Conservation (phyloP, 1,140 invertebrate species). For the Platyscapa corneri region DNA sequence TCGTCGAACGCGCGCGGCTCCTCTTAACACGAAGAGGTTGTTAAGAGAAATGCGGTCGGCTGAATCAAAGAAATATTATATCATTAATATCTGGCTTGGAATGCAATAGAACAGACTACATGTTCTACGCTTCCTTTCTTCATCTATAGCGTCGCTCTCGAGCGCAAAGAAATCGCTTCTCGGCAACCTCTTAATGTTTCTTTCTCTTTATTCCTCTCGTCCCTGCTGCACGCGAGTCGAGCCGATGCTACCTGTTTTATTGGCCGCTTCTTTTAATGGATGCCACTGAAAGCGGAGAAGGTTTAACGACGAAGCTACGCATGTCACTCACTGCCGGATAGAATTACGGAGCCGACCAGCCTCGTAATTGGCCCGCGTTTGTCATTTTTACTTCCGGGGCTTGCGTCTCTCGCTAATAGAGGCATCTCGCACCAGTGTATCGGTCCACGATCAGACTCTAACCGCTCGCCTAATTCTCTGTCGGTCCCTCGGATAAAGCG, state of each 20-base stretch:
- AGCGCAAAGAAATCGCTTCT: constrained; percentile 38
- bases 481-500: too few relatives aligned
- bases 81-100: constrained; percentile 66
- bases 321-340: neutral
- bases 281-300: neutral
- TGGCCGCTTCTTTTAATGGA: constrained; percentile 25
- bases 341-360: neutral
- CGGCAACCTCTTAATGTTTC: constrained; percentile 12
- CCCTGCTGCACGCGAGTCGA: neutral
- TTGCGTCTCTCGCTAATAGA: too few relatives aligned
- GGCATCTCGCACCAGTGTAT: too few relatives aligned
- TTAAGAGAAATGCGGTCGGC: constrained; percentile 59
- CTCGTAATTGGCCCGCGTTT: constrained; percentile 30
- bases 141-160: constrained; percentile 12
- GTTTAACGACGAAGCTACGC: neutral
- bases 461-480: too few relatives aligned
- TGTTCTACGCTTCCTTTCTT: constrained; percentile 17
- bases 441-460: too few relatives aligned
- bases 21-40: constrained; percentile 54
- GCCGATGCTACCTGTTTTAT: constrained; percentile 33
- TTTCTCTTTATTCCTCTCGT: constrained; percentile 25
- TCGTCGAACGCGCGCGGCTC: constrained; percentile 28
- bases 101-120: constrained; percentile 61
- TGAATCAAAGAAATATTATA: constrained; percentile 70
- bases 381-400: constrained; percentile 22